A percentile compares a stretch with the other conserved stretches of the same genome.
Conservation (phyloP, 2,113 vertebrate genomes). For the Pedetes capensis region DNA sequence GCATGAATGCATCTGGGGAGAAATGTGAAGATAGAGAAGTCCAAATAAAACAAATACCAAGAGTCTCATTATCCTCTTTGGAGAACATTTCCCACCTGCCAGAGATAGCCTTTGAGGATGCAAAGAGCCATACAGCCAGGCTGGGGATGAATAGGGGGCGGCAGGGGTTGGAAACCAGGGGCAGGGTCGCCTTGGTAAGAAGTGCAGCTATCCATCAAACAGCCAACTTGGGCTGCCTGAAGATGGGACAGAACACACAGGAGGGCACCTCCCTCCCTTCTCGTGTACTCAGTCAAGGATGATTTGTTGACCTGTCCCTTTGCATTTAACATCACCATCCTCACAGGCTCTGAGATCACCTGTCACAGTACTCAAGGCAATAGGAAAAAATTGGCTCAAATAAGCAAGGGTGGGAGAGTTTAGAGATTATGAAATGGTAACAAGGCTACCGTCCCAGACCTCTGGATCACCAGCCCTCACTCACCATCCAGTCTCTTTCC, state of each 20-base stretch:
- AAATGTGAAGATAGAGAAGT: constrained; percentile 68
- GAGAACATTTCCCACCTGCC: constrained; percentile 52
- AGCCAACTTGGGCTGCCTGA: not conserved
- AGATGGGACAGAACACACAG: not conserved
- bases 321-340: not conserved
- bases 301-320: constrained; percentile 21
- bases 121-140: not conserved
- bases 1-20: constrained; percentile 72
- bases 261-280: not conserved
- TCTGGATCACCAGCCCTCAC: not conserved
- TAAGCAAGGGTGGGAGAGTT: not conserved
- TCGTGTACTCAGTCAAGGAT: not conserved
- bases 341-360: not conserved
- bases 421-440: rapidly evolving
- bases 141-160: not conserved
- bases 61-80: constrained; percentile 52
- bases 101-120: not conserved
- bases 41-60: constrained; percentile 63
- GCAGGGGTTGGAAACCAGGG: not conserved
- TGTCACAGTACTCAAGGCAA: not conserved
- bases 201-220: not conserved
- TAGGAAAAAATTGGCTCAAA: not conserved
- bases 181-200: not conserved
- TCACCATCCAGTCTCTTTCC: not conserved
- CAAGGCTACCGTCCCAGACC: not conserved